Base-by-base conservation (phyloP, 2,113 vertebrate genomes). In the Hypomesus transpacificus region DNA sequence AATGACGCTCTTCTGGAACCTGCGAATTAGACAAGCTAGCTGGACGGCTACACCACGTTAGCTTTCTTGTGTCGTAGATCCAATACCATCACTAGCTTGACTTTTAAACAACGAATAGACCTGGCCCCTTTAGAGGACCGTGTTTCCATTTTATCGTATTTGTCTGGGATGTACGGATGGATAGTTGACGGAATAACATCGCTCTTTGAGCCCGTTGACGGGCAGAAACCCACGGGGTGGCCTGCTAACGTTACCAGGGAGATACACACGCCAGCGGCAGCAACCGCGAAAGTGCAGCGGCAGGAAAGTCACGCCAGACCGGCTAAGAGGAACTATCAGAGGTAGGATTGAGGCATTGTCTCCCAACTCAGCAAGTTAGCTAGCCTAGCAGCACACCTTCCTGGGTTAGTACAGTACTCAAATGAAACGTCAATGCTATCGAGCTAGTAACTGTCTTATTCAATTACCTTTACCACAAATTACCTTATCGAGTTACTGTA, bases 151-250 rank as follows among this genome's bases (percentile, higher is more conserved):
- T 72, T 87, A 3, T 86, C 80, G 71, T 89, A 91, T 86, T 77
- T 91, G 84, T 91, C 86, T 90, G 91, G 86, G 86, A 93, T 93
- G 92, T 93, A 92, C 88, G 91, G 89, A 92, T 93, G 92, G 92
- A 90, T 93, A 89, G 83, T 90, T 89, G 90, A 90, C 87, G 89
- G 91, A 86, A 81, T 93, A 20, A 91, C 90, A 78, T 93, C 92
- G 87, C 84, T 93, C 18, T 93, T 93, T 80, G 90, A 90, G 83
- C 90, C 90, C 80, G 67, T 86, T 77, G 78, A 79, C 59, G 78
- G 85, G 69, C 83, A 82, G 28, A 89, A 80, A 18, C 76, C 82
- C 46, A 68, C 70, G 53, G 85, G 81, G 73, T 88, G 84, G 84
- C 82, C 88, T 84, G 79, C 70, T 11, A 79, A 78, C 78, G 77